Percentiles rank a stretch among this genome's conserved stretches.
These are phyloP conservation scores for Gallinago jamesoni DNA, from an alignment of 2,113 vertebrate species.

Conservation along the genomic window DNA sequence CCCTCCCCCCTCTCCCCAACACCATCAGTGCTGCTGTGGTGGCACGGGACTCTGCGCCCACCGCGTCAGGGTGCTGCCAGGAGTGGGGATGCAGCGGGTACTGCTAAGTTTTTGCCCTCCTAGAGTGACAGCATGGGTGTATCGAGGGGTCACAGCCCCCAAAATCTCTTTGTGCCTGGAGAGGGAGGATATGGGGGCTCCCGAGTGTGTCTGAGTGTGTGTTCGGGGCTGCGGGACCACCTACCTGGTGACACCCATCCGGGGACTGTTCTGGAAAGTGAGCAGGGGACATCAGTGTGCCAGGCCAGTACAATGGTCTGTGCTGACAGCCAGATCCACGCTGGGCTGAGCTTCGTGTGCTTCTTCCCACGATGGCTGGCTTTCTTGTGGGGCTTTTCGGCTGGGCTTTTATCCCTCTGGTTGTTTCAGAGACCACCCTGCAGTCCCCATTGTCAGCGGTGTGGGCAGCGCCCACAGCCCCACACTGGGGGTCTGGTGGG, in stretches of 20 bases:
- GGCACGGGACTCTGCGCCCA: neutral
- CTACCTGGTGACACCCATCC: neutral
- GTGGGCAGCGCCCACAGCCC: neutral
- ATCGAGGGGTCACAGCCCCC: neutral
- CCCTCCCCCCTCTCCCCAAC: fast-evolving
- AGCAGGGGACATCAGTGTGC: neutral
- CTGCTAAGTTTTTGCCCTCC: neutral
- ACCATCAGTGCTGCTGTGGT: neutral
- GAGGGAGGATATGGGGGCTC: neutral
- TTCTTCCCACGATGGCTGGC: neutral
- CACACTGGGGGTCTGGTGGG: neutral
- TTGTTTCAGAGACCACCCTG: neutral
- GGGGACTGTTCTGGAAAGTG: neutral
- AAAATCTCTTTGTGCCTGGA: fast-evolving
- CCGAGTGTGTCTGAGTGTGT: fast-evolving
- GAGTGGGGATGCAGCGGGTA: neutral
- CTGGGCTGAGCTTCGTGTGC: neutral
- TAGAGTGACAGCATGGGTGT: neutral
- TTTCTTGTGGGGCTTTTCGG: neutral
- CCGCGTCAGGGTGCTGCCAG: neutral
- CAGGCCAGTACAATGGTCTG: neutral
- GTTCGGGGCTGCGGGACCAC: neutral
- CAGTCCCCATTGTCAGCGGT: fast-evolving
- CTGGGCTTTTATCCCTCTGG: neutral
- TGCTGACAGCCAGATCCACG: neutral